phyloP scores from a whole-genome alignment of 2,113 vertebrate genomes.

The Entomyzon cyanotis region DNA sequence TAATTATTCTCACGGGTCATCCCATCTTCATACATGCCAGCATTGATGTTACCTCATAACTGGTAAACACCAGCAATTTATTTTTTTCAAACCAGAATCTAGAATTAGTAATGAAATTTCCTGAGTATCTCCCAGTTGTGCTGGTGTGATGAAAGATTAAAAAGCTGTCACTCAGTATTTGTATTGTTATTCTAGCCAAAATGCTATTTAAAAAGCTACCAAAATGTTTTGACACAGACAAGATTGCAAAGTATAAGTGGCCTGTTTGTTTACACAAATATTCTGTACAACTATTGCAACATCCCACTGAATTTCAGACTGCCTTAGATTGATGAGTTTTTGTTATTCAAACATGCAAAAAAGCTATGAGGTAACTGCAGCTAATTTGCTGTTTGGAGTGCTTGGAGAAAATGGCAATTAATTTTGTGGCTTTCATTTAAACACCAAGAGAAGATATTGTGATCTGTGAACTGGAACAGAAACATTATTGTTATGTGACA shows the following conservation, averaged over 20 bases:
- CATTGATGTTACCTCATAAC: neutral
- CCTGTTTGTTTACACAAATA: neutral
- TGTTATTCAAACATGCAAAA: neutral
- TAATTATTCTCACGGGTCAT: conserved; percentile 16
- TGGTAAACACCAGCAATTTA: neutral
- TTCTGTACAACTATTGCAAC: neutral
- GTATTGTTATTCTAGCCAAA: neutral
- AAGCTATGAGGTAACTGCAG: neutral
- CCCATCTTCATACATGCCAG: neutral
- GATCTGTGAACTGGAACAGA: neutral
- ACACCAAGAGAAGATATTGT: neutral
- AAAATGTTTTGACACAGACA: neutral
- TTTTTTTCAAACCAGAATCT: neutral
- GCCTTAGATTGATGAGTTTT: neutral
- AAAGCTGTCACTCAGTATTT: neutral
- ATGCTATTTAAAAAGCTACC: neutral
- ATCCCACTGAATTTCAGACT: neutral
- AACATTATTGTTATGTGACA: neutral
- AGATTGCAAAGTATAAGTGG: neutral
- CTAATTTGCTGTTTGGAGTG: neutral
- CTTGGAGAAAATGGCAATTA: neutral
- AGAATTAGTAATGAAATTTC: neutral
- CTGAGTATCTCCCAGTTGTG: neutral
- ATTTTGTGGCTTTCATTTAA: neutral
- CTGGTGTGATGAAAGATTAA: neutral